Conservation (phyloP, 1,140 invertebrate species). For the Calycopis cecrops region DNA sequence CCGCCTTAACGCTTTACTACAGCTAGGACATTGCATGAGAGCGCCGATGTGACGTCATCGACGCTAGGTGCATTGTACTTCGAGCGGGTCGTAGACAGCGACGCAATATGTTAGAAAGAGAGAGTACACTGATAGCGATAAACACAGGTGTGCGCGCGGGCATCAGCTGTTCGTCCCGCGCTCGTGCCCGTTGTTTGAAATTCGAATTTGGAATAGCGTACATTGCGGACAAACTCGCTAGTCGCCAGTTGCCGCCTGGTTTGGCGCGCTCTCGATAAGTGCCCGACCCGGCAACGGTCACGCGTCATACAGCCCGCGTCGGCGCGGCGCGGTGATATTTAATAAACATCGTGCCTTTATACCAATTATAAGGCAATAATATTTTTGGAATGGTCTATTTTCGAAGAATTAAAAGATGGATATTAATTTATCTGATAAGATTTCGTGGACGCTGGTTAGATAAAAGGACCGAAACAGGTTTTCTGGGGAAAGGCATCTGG, state of each 20-base stretch:
- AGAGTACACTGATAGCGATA: conserved; percentile 44
- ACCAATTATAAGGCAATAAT: conserved; percentile 67
- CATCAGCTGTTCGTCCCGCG: conserved; percentile 59
- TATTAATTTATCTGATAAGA: conserved; percentile 35
- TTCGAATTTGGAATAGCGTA: conserved; percentile 31
- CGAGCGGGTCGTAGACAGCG: background rate
- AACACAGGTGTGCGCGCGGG: conserved; percentile 60
- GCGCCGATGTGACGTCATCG: too few relatives aligned
- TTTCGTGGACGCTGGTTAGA: too few relatives aligned
- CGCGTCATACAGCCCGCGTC: conserved; percentile 13
- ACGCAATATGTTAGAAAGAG: conserved; percentile 45
- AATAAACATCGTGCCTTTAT: conserved; percentile 59
- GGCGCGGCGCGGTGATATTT: conserved; percentile 38
- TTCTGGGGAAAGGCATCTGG: conserved; percentile 58
- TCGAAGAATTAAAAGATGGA: conserved; percentile 41
- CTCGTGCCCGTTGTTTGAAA: conserved; percentile 45
- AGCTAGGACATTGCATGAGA: background rate
- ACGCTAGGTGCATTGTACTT: too few relatives aligned
- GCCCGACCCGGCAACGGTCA: conserved; percentile 14
- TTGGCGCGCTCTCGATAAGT: conserved; percentile 34
- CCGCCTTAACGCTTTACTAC: conserved; percentile 11
- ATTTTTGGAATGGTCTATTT: conserved; percentile 8
- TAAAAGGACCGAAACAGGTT: conserved; percentile 57
- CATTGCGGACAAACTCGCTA: conserved; percentile 26
- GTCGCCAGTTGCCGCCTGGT: conserved; percentile 28